Base-by-base conservation (phyloP, 2,797 vertebrate genomes). In the Carapus acus region DNA sequence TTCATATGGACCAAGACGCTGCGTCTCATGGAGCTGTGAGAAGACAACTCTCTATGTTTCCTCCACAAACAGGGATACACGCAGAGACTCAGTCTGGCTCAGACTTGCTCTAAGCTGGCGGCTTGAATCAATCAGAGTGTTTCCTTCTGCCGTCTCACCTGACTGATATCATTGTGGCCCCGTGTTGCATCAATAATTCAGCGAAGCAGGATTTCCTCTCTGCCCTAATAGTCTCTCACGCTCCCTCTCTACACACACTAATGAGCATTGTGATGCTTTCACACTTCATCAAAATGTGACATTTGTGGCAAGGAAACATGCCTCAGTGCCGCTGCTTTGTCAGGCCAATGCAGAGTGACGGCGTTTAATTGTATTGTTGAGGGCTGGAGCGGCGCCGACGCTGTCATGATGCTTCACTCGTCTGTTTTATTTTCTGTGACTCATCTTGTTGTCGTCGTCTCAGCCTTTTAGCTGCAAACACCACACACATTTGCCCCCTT, bases 401-500 rank as follows among this genome's bases (percentile, higher is more conserved):
- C 29, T n/a, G 4, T 4, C 9, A 19, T 17, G 39, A 43, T 23
- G 33, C 50, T 33, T 50, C 19, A 22, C n/a, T 42, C 7, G 29
- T 56, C 39, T 29, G 37, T 43, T 44, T 49, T n/a, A 53, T 20
- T 19, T 42, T 42, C 42, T 48, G 1, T 18, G 43, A 47, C 44
- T 62, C 41, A 42, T 61, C 61, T 22, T 43, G 27, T 50, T 63
- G 46, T 41, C 43, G 68, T 64, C 55, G 48, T 19, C 24, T 54
- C 56, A 47, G 58, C 44, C 56, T 39, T 50, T 62, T 49, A 40
- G 36, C 39, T 49, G 46, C 29, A 39, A 44, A 49, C 53, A 24
- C 37, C 23, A 38, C 40, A 14, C 59, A 4, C 16, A 1, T n/a
- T n/a, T n/a, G n/a, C n/a, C n/a, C n/a, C n/a, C n/a, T n/a, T n/a